These are phyloP conservation scores for Ypsolopha scabrella DNA, from an alignment of 2,888 invertebrate genomes.

Conservation along the genomic window DNA sequence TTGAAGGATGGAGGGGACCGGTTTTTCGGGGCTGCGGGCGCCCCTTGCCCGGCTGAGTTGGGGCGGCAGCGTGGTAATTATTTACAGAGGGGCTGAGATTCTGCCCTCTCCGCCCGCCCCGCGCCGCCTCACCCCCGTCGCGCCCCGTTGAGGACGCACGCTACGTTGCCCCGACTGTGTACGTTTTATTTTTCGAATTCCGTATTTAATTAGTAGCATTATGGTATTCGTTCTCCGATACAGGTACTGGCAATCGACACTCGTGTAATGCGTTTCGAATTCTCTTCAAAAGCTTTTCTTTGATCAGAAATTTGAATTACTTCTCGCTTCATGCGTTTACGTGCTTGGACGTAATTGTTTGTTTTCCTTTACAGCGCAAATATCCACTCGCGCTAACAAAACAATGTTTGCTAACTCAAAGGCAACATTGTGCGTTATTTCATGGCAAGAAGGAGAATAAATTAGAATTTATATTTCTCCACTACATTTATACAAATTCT, in stretches of 20 bases:
- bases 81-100: conserved; percentile 56
- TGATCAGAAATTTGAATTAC: no score
- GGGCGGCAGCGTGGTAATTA: conserved; percentile 39
- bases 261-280: no score
- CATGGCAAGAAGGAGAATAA: no score
- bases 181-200: not conserved
- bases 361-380: no score
- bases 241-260: no score
- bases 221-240: not conserved
- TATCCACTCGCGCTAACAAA: no score
- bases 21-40: conserved; percentile 2
- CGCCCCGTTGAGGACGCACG: conserved; percentile 1
- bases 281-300: no score
- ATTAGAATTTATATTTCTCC: not conserved
- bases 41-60: not conserved
- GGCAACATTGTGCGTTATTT: no score
- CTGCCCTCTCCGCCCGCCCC: conserved; percentile 25
- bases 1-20: not conserved
- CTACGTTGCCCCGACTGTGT: not conserved
- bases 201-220: not conserved
- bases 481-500: not conserved
- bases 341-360: no score
- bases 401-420: no score
- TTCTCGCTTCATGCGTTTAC: no score
- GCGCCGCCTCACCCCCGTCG: conserved; percentile 15